Evolutionary conservation across 2,113 vertebrate genomes (phyloP), one percentile per base, ranked within the genome.

Genomic region (Antigone vipio): DNA sequence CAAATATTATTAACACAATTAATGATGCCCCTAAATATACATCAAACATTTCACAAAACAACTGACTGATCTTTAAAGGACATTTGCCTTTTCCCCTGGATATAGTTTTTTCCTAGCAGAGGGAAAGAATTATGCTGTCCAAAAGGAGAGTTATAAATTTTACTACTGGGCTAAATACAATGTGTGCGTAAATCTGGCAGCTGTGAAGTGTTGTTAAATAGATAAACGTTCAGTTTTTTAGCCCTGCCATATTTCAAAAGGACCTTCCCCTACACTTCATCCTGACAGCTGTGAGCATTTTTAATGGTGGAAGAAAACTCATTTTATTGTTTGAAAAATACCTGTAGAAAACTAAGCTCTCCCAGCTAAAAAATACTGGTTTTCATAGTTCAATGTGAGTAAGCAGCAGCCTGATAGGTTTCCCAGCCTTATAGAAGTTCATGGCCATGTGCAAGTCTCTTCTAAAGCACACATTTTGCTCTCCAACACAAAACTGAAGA

Each of bases 141-240:
- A 94, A 95, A 93, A 69, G 50, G 38, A 78, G 64, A 47, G 17
- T 81, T 92, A 86, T 95, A 96, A 96, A 96, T 96, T 97, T 92
- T 94, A 82, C 52, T 84, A 88, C 75, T 50, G 52, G 53, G 71
- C 59, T 89, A 95, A 92, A 95, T 78, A 92, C 73, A 93, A 76
- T 23, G 42, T 92, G 55, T 73, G 50, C 1, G 1, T 96, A 94
- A 96, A 95, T 95, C 93, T 96, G 81, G 78, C 80, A 92, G 81
- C 67, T 75, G 47, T 89, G 95, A 95, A 82, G 45, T 76, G 78
- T 74, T 93, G 85, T 88, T 91, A 95, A 95, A 94, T 47, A 97
- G 96, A 96, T 95, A 95, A 95, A 97, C 13, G 47, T 89, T 73
- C 73, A 58, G 34, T 6, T 40, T 23, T 96, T 95, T 59, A 81